A percentile compares a stretch with the other conserved stretches of the same genome.
Evolutionary conservation across 2,113 vertebrate genomes (phyloP).

Genomic region (Rhinogobius similis): DNA sequence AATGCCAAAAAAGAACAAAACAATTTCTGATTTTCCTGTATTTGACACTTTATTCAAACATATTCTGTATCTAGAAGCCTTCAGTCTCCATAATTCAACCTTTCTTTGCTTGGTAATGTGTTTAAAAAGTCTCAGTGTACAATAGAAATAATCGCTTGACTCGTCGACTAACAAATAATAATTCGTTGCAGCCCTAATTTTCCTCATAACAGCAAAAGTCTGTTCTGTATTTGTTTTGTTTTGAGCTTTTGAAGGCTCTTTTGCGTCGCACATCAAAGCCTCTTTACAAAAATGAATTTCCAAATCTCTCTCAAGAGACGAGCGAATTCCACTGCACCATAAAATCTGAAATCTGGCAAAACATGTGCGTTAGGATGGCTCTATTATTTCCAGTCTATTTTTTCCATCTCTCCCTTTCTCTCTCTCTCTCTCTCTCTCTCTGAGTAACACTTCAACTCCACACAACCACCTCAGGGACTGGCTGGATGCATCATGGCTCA

Average conservation of each 20-base stretch:
- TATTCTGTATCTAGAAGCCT: no score
- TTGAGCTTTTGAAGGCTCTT: not conserved
- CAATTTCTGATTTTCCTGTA: no score
- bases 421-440: constrained; percentile 26
- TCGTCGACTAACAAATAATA: no score
- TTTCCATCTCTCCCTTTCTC: constrained; percentile 17
- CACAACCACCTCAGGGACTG: constrained; percentile 62
- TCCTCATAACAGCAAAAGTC: no score
- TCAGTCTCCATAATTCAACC: no score
- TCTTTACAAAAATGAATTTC: not conserved
- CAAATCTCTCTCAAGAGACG: constrained; percentile 7
- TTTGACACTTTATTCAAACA: no score
- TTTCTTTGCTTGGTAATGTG: no score
- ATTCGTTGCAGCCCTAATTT: no score
- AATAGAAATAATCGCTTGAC: no score
- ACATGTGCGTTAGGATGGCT: constrained; percentile 44
- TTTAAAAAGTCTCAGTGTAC: no score
- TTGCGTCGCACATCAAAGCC: not conserved
- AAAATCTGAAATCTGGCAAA: constrained; percentile 48
- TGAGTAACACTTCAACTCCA: constrained; percentile 68
- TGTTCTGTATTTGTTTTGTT: not conserved
- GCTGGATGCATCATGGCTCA: constrained; percentile 62
- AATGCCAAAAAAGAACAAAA: no score
- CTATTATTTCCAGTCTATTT: constrained; percentile 57
- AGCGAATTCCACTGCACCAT: constrained; percentile 2